Evolutionary conservation across 2,797 vertebrate genomes (phyloP), one percentile per base, ranked within the genome.

Genomic region (Nyctalus aviator): DNA sequence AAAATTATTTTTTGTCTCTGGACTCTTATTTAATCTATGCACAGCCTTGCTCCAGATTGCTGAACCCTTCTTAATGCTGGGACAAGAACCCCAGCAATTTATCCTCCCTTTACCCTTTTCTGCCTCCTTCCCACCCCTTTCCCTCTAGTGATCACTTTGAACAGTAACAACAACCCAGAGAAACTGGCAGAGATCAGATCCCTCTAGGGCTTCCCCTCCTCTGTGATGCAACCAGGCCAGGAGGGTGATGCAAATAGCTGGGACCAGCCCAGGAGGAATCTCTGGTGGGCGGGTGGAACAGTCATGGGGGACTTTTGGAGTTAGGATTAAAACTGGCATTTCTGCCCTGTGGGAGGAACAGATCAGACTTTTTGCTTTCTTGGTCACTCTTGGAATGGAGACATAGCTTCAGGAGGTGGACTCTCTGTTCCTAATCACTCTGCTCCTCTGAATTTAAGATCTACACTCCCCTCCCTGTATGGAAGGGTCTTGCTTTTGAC

Each of bases 361-460:
- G 84, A 82, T 94, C 15, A 71, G 17, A 62, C 23, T 75, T 97
- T 96, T 96, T 86, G 77, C 85, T 96, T 93, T 97, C 87, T 83
- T 88, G 46, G 76, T 72, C 10, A 46, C 48, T 2, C 7, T 73
- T 71, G 48, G 85, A 92, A 93, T 37, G 85, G 48, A 77, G 66
- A 96, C 83, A 84, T 13, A 72, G 32, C 7, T 32, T 20, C 57
- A 53, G 17, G 55, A 76, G 20, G 35, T 35, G 76, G 93, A 32
- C 76, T 32, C 66, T 44, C 1, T 10, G 89, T 44, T 86, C 66
- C 8, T 35, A 11, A 30, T 88, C 4, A 8, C 8, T 48, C 35
- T 37, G 81, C 35, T n/a, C 20, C 27, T 84, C 69, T 37, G n/a
- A 89, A 44, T 32, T 66, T 66, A 66, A 32, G 64, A 32, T 66